Percentiles rank a stretch among this genome's conserved stretches.
These are phyloP conservation scores for Merops nubicus DNA, from an alignment of 2,113 vertebrate genomes.

Conservation along the genomic window DNA sequence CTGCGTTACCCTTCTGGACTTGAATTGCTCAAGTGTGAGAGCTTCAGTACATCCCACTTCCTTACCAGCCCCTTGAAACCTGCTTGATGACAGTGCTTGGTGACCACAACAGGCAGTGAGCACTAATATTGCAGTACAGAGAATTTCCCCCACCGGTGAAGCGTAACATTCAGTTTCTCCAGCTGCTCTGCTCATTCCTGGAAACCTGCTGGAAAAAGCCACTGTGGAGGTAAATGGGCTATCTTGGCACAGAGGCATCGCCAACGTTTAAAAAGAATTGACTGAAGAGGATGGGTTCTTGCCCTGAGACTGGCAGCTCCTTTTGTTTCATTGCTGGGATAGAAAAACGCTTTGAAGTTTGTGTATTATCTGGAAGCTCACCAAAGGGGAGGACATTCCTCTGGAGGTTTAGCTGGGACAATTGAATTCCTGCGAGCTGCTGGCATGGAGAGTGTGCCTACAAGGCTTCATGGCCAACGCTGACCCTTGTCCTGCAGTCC, in stretches of 20 bases:
- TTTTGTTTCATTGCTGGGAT: background rate
- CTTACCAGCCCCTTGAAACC: slow-evolving; percentile 70
- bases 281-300: background rate
- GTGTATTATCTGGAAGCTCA: background rate
- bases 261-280: slow-evolving; percentile 5
- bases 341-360: slow-evolving; percentile 20
- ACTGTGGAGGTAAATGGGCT: slow-evolving; percentile 17
- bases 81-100: slow-evolving; percentile 69
- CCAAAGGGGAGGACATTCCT: background rate
- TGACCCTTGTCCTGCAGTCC: background rate
- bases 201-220: slow-evolving; percentile 65
- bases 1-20: slow-evolving; percentile 57
- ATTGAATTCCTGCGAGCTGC: background rate
- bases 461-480: background rate
- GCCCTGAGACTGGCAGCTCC: background rate
- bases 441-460: background rate
- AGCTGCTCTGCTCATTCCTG: slow-evolving; percentile 71
- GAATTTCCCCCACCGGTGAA: slow-evolving; percentile 69
- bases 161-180: slow-evolving; percentile 70
- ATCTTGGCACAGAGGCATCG: background rate
- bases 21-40: slow-evolving; percentile 67
- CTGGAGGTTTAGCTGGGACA: background rate
- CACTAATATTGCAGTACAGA: slow-evolving; percentile 70
- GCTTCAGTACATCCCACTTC: slow-evolving; percentile 70
- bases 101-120: slow-evolving; percentile 72